Percentiles rank a stretch among this genome's conserved stretches.
Conservation (phyloP, 2,113 vertebrate genomes). For the Cavia aperea region DNA sequence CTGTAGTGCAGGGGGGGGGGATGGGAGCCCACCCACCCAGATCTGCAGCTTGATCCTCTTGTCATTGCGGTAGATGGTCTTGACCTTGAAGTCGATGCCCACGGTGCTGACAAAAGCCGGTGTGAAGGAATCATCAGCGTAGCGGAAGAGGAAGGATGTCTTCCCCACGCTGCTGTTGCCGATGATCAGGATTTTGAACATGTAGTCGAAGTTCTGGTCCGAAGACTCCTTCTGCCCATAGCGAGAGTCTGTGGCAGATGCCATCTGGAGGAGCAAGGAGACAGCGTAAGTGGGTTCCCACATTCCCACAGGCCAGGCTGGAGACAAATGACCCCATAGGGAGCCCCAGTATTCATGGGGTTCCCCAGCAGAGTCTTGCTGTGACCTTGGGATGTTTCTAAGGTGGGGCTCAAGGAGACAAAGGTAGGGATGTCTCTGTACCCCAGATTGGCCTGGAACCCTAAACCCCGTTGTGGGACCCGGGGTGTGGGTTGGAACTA, state of each 20-base stretch:
- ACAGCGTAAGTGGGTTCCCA: background rate
- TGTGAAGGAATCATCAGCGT: slow-evolving; percentile 88
- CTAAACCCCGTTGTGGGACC: background rate
- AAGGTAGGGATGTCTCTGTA: background rate
- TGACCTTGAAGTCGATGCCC: slow-evolving; percentile 92
- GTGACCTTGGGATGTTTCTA: slow-evolving; percentile 55
- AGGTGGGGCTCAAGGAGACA: background rate
- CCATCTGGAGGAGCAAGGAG: slow-evolving; percentile 81
- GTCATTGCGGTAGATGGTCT: slow-evolving; percentile 88
- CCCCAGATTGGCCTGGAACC: background rate
- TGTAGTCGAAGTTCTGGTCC: slow-evolving; percentile 89
- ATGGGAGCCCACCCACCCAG: slow-evolving; percentile 78
- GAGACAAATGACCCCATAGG: background rate
- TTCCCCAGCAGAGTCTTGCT: background rate
- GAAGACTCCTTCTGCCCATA: slow-evolving; percentile 90
- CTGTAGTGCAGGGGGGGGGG: background rate
- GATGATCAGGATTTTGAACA: slow-evolving; percentile 92
- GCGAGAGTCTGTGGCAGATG: slow-evolving; percentile 89
- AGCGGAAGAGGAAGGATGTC: slow-evolving; percentile 90
- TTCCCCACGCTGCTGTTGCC: slow-evolving; percentile 91
- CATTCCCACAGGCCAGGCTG: accelerated
- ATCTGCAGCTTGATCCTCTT: slow-evolving; percentile 92
- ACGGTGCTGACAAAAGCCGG: slow-evolving; percentile 90
- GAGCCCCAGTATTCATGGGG: background rate
- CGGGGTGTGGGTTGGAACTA: background rate